Evolutionary conservation across 2,888 invertebrate genomes (phyloP).

Genomic region (Andrena hattorfiana): DNA sequence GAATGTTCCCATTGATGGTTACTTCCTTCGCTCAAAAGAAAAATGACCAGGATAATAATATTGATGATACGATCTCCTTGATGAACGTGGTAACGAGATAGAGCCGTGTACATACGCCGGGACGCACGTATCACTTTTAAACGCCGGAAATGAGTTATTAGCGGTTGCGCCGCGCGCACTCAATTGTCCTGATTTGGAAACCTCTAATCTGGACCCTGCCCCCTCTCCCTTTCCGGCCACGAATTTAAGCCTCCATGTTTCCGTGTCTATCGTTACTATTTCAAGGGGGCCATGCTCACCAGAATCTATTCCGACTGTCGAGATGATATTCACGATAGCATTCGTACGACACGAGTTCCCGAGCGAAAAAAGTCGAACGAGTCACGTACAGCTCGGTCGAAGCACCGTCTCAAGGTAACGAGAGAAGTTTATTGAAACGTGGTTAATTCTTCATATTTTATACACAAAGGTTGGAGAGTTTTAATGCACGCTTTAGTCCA

Average conservation of each 20-base stretch:
- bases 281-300: constrained; percentile 28
- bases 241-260: constrained; percentile 55
- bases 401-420: background rate
- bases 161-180: constrained; percentile 63
- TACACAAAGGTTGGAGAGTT: too few relatives aligned
- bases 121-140: constrained; percentile 70
- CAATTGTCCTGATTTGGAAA: constrained; percentile 77
- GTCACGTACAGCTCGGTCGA: background rate
- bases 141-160: constrained; percentile 76
- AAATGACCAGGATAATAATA: constrained; percentile 65
- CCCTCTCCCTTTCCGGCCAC: constrained; percentile 53
- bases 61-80: constrained; percentile 65
- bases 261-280: constrained; percentile 44
- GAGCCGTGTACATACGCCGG: constrained; percentile 48
- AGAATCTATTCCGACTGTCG: constrained; percentile 41
- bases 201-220: constrained; percentile 64
- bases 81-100: constrained; percentile 75
- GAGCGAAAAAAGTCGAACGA: background rate
- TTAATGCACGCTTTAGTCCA: too few relatives aligned
- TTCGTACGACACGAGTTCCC: background rate
- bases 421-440: background rate
- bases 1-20: constrained; percentile 44
- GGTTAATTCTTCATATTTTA: background rate
- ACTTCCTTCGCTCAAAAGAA: constrained; percentile 58
- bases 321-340: constrained; percentile 11